phyloP scores from a whole-genome alignment of 92 coral and sea anemone species.

The Desmophyllum pertusum region DNA sequence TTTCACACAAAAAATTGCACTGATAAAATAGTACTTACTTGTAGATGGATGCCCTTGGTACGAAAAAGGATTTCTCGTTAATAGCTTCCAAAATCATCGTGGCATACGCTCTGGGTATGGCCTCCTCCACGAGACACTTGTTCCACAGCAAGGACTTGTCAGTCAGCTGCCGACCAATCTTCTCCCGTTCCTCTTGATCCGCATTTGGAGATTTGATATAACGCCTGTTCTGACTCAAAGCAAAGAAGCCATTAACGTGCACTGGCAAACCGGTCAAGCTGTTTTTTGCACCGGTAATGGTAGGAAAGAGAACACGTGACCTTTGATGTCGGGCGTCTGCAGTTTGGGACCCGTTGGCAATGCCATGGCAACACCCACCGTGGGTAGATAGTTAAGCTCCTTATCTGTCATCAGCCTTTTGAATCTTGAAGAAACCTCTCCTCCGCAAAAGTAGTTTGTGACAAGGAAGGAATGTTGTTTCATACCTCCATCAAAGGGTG shows the following conservation, averaged over 20 bases:
- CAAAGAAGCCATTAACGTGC: slow-evolving; percentile 83
- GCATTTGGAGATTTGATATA: slow-evolving; percentile 76
- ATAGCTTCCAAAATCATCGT: slow-evolving; percentile 52
- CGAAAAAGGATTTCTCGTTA: neutral
- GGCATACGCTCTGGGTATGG: slow-evolving; percentile 73
- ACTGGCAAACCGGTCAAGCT: slow-evolving; percentile 87
- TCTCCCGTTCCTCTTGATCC: slow-evolving; percentile 53
- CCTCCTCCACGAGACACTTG: slow-evolving; percentile 66
- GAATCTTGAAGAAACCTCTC: slow-evolving; percentile 36
- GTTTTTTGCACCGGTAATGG: slow-evolving; percentile 71
- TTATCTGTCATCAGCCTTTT: slow-evolving; percentile 41
- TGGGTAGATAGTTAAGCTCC: slow-evolving; percentile 66
- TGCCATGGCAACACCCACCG: slow-evolving; percentile 86
- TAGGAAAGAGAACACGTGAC: slow-evolving; percentile 80
- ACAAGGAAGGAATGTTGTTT: slow-evolving; percentile 15
- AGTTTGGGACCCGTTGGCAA: slow-evolving; percentile 25
- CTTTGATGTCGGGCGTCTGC: slow-evolving; percentile 27
- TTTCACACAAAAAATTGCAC: neutral
- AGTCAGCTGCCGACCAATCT: neutral
- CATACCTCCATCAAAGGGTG: neutral
- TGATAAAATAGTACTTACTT: neutral
- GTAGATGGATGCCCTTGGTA: neutral
- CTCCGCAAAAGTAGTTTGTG: slow-evolving; percentile 57
- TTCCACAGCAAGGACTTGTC: slow-evolving; percentile 72
- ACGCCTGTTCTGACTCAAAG: slow-evolving; percentile 84